These are phyloP conservation scores for Mesochorus sp. DNA, from an alignment of 2,888 invertebrate genomes.

Conservation along the genomic window DNA sequence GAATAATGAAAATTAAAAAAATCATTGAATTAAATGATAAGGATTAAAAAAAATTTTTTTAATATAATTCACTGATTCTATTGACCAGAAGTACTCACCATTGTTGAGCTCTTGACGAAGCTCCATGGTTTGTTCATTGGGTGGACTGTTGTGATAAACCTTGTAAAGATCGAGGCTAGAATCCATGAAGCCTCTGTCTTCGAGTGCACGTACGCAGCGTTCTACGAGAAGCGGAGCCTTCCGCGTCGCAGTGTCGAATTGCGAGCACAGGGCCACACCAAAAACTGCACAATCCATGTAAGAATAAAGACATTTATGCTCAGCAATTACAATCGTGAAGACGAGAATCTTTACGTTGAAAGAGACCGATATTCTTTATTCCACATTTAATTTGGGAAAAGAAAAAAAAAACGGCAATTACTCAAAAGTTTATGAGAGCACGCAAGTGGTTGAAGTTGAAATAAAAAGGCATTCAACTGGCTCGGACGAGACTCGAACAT, in stretches of 20 bases:
- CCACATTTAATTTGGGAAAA: background rate
- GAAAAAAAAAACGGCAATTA: slow-evolving; percentile 2
- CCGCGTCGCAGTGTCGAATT: slow-evolving; percentile 84
- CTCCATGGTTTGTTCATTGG: slow-evolving; percentile 85
- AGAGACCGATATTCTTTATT: too few species aligned
- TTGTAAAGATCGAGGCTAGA: slow-evolving; percentile 86
- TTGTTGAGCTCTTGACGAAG: slow-evolving; percentile 84
- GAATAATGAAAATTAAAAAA: background rate
- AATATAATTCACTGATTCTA: too few species aligned
- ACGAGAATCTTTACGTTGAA: too few species aligned
- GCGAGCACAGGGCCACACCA: slow-evolving; percentile 86
- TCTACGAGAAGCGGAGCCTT: slow-evolving; percentile 86
- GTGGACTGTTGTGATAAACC: slow-evolving; percentile 86
- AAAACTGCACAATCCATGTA: slow-evolving; percentile 82
- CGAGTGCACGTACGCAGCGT: slow-evolving; percentile 85
- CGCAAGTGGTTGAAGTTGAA: background rate
- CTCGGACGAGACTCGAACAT: slow-evolving; percentile 20
- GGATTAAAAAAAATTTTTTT: too few species aligned
- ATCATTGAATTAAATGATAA: too few species aligned
- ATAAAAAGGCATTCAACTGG: background rate
- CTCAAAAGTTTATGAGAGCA: background rate
- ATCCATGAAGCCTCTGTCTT: slow-evolving; percentile 83
- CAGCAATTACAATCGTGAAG: too few species aligned
- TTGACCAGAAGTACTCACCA: slow-evolving; percentile 75
- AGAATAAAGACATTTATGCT: background rate